Evolutionary conservation across 2,113 vertebrate species (phyloP).

Genomic region (Promerops cafer): DNA sequence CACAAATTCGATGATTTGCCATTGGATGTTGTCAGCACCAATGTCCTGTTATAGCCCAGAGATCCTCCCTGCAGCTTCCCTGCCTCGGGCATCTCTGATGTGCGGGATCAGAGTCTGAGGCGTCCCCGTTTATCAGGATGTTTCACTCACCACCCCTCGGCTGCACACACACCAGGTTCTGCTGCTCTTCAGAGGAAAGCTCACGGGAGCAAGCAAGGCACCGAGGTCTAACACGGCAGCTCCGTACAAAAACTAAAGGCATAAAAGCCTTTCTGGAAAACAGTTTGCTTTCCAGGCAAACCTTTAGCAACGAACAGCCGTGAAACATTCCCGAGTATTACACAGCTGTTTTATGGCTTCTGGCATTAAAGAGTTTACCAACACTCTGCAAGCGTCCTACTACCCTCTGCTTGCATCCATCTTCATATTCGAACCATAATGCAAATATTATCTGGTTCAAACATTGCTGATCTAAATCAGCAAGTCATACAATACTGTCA

Average conservation of each 20-base stretch:
- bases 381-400: background rate
- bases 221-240: background rate
- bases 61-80: slow-evolving; percentile 26
- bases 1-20: slow-evolving; percentile 18
- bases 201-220: background rate
- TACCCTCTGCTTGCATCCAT: background rate
- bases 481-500: slow-evolving; percentile 15
- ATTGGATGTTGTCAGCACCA: slow-evolving; percentile 25
- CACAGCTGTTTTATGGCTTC: background rate
- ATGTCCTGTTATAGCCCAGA: slow-evolving; percentile 7
- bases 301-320: background rate
- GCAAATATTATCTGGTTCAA: background rate
- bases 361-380: background rate
- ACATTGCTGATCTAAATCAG: slow-evolving; percentile 25
- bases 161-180: background rate
- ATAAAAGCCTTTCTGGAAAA: background rate
- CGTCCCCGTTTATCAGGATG: background rate
- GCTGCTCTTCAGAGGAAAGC: background rate
- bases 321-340: background rate
- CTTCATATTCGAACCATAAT: background rate
- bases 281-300: background rate
- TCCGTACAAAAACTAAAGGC: background rate
- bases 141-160: background rate
- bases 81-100: slow-evolving; percentile 1
- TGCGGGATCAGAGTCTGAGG: background rate